Percentiles rank a stretch among this genome's conserved stretches.
phyloP scores from a whole-genome alignment of 1,140 invertebrate genomes.

The Trichonephila clavipes region DNA sequence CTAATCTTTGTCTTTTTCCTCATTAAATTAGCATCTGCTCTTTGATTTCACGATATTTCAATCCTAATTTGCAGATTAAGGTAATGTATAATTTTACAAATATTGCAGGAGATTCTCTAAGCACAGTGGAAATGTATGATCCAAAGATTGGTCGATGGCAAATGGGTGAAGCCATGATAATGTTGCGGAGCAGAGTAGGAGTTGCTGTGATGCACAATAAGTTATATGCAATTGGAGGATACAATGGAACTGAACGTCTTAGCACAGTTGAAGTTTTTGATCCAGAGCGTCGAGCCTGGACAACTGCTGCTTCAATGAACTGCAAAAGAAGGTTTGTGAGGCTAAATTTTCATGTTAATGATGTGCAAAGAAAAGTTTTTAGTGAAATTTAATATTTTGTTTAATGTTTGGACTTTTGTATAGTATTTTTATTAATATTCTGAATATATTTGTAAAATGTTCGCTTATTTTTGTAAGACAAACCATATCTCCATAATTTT shows the following conservation, averaged over 20 bases:
- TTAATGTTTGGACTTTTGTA: no score
- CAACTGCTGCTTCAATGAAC: constrained; percentile 89
- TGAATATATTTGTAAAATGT: no score
- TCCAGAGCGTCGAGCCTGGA: constrained; percentile 88
- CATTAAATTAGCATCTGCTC: no score
- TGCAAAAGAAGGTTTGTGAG: constrained; percentile 87
- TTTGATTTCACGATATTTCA: no score
- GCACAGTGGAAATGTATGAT: constrained; percentile 93
- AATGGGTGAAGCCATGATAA: constrained; percentile 91
- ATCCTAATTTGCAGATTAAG: no score
- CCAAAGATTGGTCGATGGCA: constrained; percentile 88
- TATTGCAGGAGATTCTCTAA: constrained; percentile 88
- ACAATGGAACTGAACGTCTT: constrained; percentile 86
- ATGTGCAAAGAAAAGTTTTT: no score
- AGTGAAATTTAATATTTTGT: no score
- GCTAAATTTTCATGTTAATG: background rate
- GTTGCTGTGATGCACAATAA: constrained; percentile 89
- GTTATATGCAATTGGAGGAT: constrained; percentile 88
- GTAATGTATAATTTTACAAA: no score
- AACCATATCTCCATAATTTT: no score
- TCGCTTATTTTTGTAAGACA: no score
- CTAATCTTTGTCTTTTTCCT: no score
- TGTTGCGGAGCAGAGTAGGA: constrained; percentile 90
- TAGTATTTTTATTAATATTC: no score
- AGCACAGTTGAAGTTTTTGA: constrained; percentile 95